Evolutionary conservation across 1,140 invertebrate genomes (phyloP).

Genomic region (Ceratoteleas bidentatus): DNA sequence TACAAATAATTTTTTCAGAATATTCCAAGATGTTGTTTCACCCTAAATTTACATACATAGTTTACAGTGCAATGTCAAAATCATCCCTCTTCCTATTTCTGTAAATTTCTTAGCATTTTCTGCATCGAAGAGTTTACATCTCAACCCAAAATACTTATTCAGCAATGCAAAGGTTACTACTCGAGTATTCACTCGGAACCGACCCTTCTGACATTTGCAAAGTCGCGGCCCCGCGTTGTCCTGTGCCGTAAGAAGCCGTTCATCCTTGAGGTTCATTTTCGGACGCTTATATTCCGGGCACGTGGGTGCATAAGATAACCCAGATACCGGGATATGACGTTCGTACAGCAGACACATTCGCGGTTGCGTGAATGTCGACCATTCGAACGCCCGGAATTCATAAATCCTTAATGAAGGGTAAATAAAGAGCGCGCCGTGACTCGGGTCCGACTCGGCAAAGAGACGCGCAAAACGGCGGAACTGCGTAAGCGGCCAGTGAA

Average conservation of each 20-base stretch:
- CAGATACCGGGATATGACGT: conserved; percentile 55
- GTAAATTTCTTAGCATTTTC: too few relatives aligned
- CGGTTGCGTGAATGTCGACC: conserved; percentile 51
- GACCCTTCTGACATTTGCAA: too few relatives aligned
- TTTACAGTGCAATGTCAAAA: too few relatives aligned
- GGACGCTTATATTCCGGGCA: conserved; percentile 25
- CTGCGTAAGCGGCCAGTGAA: conserved; percentile 31
- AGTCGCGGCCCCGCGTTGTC: too few relatives aligned
- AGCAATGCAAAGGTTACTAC: too few relatives aligned
- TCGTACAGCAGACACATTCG: conserved; percentile 51
- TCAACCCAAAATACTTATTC: too few relatives aligned
- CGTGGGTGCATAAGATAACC: conserved; percentile 53
- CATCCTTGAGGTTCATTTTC: conserved; percentile 6
- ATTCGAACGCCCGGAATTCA: conserved; percentile 54
- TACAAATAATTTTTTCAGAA: too few relatives aligned
- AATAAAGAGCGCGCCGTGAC: conserved; percentile 57
- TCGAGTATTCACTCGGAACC: too few relatives aligned
- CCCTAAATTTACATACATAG: too few relatives aligned
- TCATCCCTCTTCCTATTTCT: too few relatives aligned
- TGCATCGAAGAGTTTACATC: too few relatives aligned
- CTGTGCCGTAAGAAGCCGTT: not conserved
- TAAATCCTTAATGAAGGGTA: conserved; percentile 63
- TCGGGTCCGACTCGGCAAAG: conserved; percentile 38
- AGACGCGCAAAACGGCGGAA: conserved; percentile 15
- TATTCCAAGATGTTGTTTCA: too few relatives aligned